Evolutionary conservation across 2,113 vertebrate species (phyloP).

Genomic region (Colius striatus): DNA sequence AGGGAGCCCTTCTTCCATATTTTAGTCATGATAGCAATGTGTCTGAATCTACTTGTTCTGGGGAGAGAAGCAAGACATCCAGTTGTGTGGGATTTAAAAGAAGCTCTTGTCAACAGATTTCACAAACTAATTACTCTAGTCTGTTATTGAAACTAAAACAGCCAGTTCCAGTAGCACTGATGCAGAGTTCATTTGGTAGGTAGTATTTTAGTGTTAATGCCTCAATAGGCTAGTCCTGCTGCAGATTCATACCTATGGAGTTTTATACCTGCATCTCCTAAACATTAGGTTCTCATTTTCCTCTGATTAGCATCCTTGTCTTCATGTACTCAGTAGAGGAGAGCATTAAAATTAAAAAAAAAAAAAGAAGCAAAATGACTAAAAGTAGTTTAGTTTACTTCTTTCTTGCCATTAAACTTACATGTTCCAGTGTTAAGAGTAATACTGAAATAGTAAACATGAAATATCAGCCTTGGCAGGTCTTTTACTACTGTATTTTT

Average conservation of each 20-base stretch:
- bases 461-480: background rate
- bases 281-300: background rate
- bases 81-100: background rate
- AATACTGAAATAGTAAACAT: background rate
- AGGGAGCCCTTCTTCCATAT: background rate
- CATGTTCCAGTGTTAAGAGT: background rate
- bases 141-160: background rate
- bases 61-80: background rate
- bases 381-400: background rate
- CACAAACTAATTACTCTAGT: background rate
- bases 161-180: background rate
- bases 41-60: background rate
- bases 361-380: background rate
- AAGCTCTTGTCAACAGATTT: background rate
- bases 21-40: background rate
- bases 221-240: background rate
- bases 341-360: background rate
- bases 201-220: background rate
- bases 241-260: background rate
- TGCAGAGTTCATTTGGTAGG: background rate
- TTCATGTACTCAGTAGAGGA: background rate
- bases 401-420: background rate
- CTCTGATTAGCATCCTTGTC: background rate
- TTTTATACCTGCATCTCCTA: background rate
- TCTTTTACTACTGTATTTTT: background rate